Evolutionary conservation across 2,113 vertebrate species (phyloP), one percentile per base, ranked within the genome.

Genomic region (Marmota flaviventris): DNA sequence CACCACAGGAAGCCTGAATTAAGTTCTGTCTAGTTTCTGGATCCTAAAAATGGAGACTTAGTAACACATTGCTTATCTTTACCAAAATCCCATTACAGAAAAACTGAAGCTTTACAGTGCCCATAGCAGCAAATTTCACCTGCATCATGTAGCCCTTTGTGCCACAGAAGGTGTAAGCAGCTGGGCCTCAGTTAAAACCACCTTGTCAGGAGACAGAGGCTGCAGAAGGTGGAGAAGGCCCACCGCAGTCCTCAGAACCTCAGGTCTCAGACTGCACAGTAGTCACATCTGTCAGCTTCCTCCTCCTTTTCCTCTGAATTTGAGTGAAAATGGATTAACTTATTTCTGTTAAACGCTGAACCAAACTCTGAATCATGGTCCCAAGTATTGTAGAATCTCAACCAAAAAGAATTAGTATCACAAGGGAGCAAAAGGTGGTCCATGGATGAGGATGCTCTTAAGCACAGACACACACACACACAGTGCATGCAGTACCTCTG

Each of bases 11-110:
- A 94, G 42, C 39, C 20, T 4, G 58, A 76, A 45, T 37, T 17
- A 73, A 39, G 45, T 72, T 92, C 39, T 82, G 14, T 75, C 25
- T 77, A 29, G 63, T 85, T 42, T 92, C 70, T 42, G 79, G 4
- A 88, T 93, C 82, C 58, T 84, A 58, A 88, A 81, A 85, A 61
- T 78, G 34, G 48, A 87, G 77, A 9, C 22, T 27, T 34, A 81
- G 34, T 73, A 81, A 65, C 5, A 53, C 14, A 22, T 20, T 75
- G 37, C 75, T 92, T 93, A 75, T 61, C 72, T 89, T 96, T 75
- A 70, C 51, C 27, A 32, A 56, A 93, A 87, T 56, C 61, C 65
- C 42, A 25, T 53, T 61, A 37, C 16, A 83, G 76, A 58, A 85
- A 70, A 81, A 58, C 34, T 5, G 34, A 85, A 56, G 42, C 76